Base-by-base conservation (phyloP, 2,797 vertebrate species). In the Graptemys geographica region DNA sequence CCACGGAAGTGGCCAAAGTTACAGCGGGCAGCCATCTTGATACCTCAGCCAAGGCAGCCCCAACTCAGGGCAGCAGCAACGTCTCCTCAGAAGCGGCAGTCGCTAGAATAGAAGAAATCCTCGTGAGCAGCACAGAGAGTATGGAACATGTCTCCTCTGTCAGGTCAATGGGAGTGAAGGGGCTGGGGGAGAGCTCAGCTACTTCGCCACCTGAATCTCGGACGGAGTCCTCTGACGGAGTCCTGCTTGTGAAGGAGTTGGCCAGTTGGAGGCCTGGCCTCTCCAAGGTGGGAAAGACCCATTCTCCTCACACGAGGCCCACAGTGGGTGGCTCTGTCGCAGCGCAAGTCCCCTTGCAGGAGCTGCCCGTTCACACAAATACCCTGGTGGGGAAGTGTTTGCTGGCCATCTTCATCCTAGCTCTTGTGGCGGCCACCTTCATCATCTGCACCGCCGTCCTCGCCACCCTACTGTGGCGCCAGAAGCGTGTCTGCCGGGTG, bases 391-490 rank as follows among this genome's bases (percentile, higher is more conserved):
- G 93, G 90, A 96, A 97, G 15, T 99, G 99, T 93, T 97, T 99
- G 91, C 97, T 99, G 90, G 94, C 95, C 94, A 98, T 99, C 27
- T 96, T 98, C 65, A 91, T 98, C 83, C 97, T 99, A 95, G 99
- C 98, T 0, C 95, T 91, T 9, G 72, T 99, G 93, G 98, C 99
- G 13, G 98, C 98, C 49, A 1, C 97, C 96, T 99, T 99, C 97
- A 98, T 99, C 4, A 96, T 99, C 55, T 96, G 97, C 83, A 99
- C 99, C 0, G 97, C 98, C 5, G 90, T 98, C 78, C 97, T 99
- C 89, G 99, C 98, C 0, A 6, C 96, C 84, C 98, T 98, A 97
- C 98, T 99, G 18, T 99, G 99, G n/a, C 84, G 96, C 2, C 97
- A 97, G 94, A 96, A 44, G 87, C 98, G 98, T 96, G 96, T 52